phyloP scores from a whole-genome alignment of 1,140 invertebrate genomes.

The Semibalanus balanoides region DNA sequence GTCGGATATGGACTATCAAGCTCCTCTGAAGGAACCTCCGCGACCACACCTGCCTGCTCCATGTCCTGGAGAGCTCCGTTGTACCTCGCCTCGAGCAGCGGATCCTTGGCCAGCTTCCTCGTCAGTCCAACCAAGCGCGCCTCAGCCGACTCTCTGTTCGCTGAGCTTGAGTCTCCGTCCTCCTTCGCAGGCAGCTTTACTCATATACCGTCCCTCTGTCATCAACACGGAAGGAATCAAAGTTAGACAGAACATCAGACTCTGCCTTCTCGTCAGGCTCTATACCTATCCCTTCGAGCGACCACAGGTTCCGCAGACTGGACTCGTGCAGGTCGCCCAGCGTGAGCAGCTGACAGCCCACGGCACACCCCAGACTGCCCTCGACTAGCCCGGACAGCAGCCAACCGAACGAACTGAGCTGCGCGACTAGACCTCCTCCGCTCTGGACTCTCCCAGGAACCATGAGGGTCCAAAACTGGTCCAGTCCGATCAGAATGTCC shows the following conservation, averaged over 20 bases:
- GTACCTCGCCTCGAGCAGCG: neutral
- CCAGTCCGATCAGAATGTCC: constrained; percentile 4
- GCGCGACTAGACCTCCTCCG: constrained; percentile 6
- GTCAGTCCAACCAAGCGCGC: neutral
- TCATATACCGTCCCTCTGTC: neutral
- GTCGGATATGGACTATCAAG: neutral
- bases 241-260: constrained; percentile 2
- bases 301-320: constrained; percentile 4
- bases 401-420: constrained; percentile 12
- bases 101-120: neutral
- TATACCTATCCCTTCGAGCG: too few relatives aligned
- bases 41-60: neutral
- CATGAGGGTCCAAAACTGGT: constrained; percentile 11
- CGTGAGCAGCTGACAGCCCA: constrained; percentile 7
- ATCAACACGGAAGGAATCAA: neutral
- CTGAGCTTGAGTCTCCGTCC: neutral
- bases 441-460: neutral
- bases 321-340: constrained; percentile 8
- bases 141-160: neutral
- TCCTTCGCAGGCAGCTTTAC: neutral
- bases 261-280: too few relatives aligned
- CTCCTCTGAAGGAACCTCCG: neutral
- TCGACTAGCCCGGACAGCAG: constrained; percentile 2
- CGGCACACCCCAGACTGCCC: neutral
- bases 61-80: neutral